Base-by-base conservation (phyloP, 1,140 invertebrate genomes). In the Drosophila bocqueti region DNA sequence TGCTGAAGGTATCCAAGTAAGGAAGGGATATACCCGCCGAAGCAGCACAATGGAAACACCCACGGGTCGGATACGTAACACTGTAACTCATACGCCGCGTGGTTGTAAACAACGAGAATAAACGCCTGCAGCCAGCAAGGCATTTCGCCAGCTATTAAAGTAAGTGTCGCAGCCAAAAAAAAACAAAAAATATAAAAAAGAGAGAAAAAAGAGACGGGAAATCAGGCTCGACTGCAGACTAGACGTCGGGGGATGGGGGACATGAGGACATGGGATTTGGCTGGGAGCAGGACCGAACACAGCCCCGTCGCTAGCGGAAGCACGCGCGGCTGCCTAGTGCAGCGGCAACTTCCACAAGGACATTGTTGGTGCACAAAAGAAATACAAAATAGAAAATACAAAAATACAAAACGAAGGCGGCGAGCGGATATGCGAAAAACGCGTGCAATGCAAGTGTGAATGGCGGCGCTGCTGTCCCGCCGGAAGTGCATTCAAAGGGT, bases 401-500 rank as follows among this genome's bases (percentile, higher is more conserved):
- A 67, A 38, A 76, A 75, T 60, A 71, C 57, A 66, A 59, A 81
- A 65, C 58, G 63, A 71, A 73, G 66, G 69, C 69, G 69, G 38
- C 50, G 38, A 86, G 47, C 69, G 82, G 82, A 91, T 82, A 83
- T 91, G 79, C 86, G 82, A 91, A 82, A 90, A 86, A 81, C 82
- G 86, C 82, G 78, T 79, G 78, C 86, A 90, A 76, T 81, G 85
- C 77, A 84, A 72, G 78, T 81, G 72, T 76, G 78, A 73, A 79
- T 79, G 72, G 78, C 69, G 62, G 68, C 68, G 45, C 58, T 43
- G 75, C 62, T 73, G 79, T 79, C 69, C 62, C 77, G 68, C 76
- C 82, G 83, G 87, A 91, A 82, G 73, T 86, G 87, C 86, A 91
- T 86, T 72, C 79, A 90, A 91, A 83, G 87, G 71, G 82, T 91